phyloP scores from a whole-genome alignment of 1,140 invertebrate species.

The Lepidurus apus region DNA sequence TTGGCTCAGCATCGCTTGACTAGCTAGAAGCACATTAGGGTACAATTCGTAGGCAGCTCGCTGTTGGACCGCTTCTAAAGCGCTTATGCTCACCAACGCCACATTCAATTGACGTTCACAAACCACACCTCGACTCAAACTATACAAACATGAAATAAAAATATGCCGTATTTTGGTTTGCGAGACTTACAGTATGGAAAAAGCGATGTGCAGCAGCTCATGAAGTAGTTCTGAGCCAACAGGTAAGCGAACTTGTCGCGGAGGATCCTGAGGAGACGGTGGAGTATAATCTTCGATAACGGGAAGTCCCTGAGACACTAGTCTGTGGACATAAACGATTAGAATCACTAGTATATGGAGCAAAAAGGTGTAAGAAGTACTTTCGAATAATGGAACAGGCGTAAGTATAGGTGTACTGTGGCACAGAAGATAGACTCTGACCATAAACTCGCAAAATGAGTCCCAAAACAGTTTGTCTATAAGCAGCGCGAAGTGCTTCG shows the following conservation, averaged over 20 bases:
- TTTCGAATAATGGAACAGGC: not conserved
- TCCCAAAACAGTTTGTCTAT: constrained; percentile 75
- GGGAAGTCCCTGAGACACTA: not conserved
- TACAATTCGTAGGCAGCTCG: constrained; percentile 80
- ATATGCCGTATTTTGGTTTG: not conserved
- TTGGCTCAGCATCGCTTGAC: constrained; percentile 81
- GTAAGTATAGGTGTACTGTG: constrained; percentile 1
- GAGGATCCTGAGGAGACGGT: not conserved
- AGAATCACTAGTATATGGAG: not conserved
- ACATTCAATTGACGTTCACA: constrained; percentile 43
- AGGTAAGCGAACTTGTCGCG: not conserved
- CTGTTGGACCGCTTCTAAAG: constrained; percentile 77
- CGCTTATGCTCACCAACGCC: constrained; percentile 63
- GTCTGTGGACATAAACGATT: not conserved
- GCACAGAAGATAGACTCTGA: constrained; percentile 59
- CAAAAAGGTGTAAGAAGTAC: not conserved
- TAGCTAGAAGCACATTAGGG: constrained; percentile 80
- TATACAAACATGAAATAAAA: not conserved
- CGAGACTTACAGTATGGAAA: not conserved
- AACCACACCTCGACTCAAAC: not conserved
- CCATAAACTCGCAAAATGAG: constrained; percentile 82
- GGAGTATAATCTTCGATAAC: not conserved
- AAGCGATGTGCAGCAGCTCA: not conserved
- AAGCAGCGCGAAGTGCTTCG: constrained; percentile 77
- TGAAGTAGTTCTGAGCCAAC: not conserved